A percentile compares a stretch with the other conserved stretches of the same genome.
Evolutionary conservation across 1,140 invertebrate species (phyloP).

Genomic region (Ips nitidus): DNA sequence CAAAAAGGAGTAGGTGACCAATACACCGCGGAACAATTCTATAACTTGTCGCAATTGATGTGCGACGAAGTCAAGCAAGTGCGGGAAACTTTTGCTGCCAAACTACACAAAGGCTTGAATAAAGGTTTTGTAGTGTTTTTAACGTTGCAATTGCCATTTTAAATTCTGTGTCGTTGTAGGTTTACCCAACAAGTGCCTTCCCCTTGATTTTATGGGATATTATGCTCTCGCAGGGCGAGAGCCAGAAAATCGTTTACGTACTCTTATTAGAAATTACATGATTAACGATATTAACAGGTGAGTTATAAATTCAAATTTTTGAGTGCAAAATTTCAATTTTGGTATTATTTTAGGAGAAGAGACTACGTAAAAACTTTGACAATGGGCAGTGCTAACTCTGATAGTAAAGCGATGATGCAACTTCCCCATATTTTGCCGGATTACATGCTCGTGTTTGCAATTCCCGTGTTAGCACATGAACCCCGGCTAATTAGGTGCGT

Average conservation of each 20-base stretch:
- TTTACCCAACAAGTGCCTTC: constrained; percentile 85
- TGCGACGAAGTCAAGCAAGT: constrained; percentile 89
- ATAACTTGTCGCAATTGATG: constrained; percentile 88
- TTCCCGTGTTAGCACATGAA: constrained; percentile 91
- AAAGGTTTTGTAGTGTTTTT: constrained; percentile 45
- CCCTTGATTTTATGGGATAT: constrained; percentile 96
- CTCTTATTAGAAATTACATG: constrained; percentile 65
- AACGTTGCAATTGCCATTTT: constrained; percentile 39
- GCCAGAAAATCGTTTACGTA: constrained; percentile 64
- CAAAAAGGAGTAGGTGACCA: constrained; percentile 94
- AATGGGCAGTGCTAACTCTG: constrained; percentile 56
- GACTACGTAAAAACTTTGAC: constrained; percentile 87
- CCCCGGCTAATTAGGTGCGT: constrained; percentile 65
- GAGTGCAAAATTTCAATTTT: background rate
- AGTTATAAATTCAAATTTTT: background rate
- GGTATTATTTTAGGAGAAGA: constrained; percentile 59
- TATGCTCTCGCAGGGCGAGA: constrained; percentile 88
- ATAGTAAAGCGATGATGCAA: constrained; percentile 67
- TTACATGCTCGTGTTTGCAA: constrained; percentile 93
- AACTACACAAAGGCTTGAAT: constrained; percentile 82
- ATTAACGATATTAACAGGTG: constrained; percentile 76
- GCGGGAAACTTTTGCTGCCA: constrained; percentile 83
- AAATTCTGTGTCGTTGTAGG: constrained; percentile 51
- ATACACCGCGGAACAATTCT: constrained; percentile 92
- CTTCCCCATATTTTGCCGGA: constrained; percentile 89